phyloP scores from a whole-genome alignment of 2,113 vertebrate genomes.

The Eira barbara region DNA sequence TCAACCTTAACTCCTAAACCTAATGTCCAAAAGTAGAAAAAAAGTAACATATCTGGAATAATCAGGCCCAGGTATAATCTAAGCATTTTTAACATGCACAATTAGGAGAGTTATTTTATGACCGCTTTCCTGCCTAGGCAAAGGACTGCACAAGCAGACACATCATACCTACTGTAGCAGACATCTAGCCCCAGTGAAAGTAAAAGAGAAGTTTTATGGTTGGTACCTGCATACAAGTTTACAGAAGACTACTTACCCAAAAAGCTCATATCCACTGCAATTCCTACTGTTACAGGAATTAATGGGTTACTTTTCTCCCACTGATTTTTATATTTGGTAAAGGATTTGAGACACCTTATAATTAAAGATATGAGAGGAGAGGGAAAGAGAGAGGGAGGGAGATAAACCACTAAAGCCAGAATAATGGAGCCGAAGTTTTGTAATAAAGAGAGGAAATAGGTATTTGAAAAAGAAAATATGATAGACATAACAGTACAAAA shows the following conservation, averaged over 20 bases:
- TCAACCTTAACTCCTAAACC: not conserved
- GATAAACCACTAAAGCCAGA: not conserved
- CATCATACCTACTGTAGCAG: not conserved
- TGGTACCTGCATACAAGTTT: not conserved
- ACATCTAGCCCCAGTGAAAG: conserved; percentile 16
- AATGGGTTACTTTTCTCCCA: not conserved
- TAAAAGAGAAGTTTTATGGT: not conserved
- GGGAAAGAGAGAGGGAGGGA: not conserved
- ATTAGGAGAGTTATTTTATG: not conserved
- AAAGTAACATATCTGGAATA: conserved; percentile 16
- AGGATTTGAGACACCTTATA: not conserved
- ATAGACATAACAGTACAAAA: not conserved
- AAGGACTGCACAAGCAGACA: not conserved
- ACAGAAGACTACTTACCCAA: not conserved
- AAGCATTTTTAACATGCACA: conserved; percentile 23
- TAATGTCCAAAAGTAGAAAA: not conserved
- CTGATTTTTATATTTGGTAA: conserved; percentile 16
- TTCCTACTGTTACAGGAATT: not conserved
- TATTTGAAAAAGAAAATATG: conserved; percentile 7
- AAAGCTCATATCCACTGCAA: not conserved
- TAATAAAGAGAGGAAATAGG: not conserved
- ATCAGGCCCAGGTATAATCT: not conserved
- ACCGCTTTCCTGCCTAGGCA: not conserved
- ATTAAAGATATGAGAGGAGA: conserved; percentile 8
- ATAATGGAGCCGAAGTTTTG: not conserved